phyloP scores from a whole-genome alignment of 2,888 invertebrate genomes.

The Timema cristinae region DNA sequence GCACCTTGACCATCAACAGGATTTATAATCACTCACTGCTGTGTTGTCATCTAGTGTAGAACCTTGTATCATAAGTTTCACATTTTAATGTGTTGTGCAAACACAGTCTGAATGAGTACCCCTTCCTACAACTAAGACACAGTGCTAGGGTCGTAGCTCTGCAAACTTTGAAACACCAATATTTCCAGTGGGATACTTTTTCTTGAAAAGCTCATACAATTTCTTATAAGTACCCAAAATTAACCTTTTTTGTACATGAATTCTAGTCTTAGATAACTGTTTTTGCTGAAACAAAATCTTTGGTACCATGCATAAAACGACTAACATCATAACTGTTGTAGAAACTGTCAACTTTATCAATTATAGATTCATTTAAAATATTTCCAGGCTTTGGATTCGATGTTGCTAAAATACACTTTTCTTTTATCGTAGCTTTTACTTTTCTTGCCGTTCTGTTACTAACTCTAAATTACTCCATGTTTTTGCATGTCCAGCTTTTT shows the following conservation, averaged over 20 bases:
- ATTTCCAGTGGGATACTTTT: background rate
- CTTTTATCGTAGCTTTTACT: constrained; percentile 5
- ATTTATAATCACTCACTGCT: background rate
- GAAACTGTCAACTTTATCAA: background rate
- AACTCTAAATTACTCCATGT: background rate
- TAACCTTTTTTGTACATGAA: background rate
- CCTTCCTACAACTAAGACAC: background rate
- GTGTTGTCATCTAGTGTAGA: background rate
- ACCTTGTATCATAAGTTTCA: background rate
- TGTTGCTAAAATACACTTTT: constrained; percentile 9
- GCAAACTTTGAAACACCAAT: constrained; percentile 5
- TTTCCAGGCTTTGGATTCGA: background rate
- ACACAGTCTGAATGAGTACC: background rate
- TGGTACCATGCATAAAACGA: background rate
- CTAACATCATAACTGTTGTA: background rate
- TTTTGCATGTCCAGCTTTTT: constrained; percentile 1
- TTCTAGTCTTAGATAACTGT: background rate
- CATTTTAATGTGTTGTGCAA: constrained; percentile 2
- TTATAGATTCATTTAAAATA: background rate
- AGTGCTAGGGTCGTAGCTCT: background rate
- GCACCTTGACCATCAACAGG: background rate
- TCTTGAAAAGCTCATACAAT: constrained; percentile 6
- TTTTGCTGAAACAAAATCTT: background rate
- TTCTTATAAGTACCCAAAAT: background rate
- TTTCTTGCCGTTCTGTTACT: background rate